These are phyloP conservation scores for Smithornis capensis DNA, from an alignment of 2,113 vertebrate genomes.

Conservation along the genomic window DNA sequence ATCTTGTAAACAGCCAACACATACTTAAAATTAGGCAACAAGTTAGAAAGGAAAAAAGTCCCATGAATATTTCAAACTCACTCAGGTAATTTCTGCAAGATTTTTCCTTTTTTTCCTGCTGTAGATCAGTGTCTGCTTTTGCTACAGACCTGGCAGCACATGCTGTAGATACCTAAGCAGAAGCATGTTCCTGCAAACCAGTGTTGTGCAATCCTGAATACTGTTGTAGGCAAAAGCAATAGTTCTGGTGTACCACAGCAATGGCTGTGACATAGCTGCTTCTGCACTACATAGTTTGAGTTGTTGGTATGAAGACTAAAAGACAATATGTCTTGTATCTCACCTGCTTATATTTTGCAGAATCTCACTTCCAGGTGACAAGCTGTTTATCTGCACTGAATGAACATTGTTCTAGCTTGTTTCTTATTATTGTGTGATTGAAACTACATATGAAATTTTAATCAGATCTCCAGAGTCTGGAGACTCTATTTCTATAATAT, in stretches of 20 bases:
- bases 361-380: background rate
- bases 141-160: background rate
- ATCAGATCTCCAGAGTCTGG: background rate
- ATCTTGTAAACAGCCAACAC: constrained; percentile 9
- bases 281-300: background rate
- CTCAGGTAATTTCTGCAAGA: background rate
- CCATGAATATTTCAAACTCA: background rate
- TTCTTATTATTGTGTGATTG: background rate
- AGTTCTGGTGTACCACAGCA: background rate
- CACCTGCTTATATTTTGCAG: background rate
- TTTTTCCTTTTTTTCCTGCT: background rate
- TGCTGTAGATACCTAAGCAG: background rate
- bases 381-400: background rate
- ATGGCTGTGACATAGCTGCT: background rate
- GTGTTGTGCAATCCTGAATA: background rate
- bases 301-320: background rate
- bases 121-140: background rate
- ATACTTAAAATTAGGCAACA: constrained; percentile 12
- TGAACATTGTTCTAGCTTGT: background rate
- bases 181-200: background rate
- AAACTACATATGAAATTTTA: background rate
- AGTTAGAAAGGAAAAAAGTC: background rate
- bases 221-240: background rate
- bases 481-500: background rate
- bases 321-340: background rate